Evolutionary conservation across 1,140 invertebrate genomes (phyloP).

Genomic region (Hetaerina americana): DNA sequence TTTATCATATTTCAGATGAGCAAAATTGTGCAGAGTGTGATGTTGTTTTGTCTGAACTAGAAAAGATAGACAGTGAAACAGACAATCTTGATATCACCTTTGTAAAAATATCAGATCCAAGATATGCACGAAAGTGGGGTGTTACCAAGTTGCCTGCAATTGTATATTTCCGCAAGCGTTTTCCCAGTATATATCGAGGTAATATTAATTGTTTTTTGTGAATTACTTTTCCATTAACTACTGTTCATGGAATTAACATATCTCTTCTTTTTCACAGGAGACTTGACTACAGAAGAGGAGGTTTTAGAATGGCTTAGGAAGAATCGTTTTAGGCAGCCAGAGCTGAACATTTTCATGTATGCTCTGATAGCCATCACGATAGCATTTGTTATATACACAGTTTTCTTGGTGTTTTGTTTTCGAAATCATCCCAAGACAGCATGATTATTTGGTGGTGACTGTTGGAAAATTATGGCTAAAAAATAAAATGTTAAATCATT

Average conservation of each 20-base stretch:
- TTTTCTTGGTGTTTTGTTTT: slow-evolving; percentile 82
- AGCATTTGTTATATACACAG: slow-evolving; percentile 78
- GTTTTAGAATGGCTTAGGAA: slow-evolving; percentile 89
- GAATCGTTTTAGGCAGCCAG: slow-evolving; percentile 83
- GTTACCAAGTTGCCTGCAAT: slow-evolving; percentile 82
- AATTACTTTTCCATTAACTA: background rate
- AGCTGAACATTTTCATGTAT: slow-evolving; percentile 91
- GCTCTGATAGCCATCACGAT: slow-evolving; percentile 71
- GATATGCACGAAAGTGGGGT: slow-evolving; percentile 90
- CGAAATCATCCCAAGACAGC: slow-evolving; percentile 13
- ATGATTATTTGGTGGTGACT: background rate
- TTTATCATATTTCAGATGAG: slow-evolving; percentile 61
- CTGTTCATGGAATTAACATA: background rate
- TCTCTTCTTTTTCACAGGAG: slow-evolving; percentile 44
- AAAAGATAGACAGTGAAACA: slow-evolving; percentile 85
- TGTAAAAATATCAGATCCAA: slow-evolving; percentile 83
- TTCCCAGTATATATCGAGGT: slow-evolving; percentile 90
- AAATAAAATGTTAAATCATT: background rate
- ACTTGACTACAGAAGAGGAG: slow-evolving; percentile 67
- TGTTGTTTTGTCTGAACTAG: slow-evolving; percentile 65
- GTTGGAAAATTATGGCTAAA: too few species aligned
- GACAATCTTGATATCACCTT: slow-evolving; percentile 91
- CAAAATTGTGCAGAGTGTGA: slow-evolving; percentile 64
- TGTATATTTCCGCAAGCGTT: slow-evolving; percentile 85
- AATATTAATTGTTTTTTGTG: slow-evolving; percentile 15